Base-by-base conservation (phyloP, 2,113 vertebrate genomes). In the Macrotus californicus region DNA sequence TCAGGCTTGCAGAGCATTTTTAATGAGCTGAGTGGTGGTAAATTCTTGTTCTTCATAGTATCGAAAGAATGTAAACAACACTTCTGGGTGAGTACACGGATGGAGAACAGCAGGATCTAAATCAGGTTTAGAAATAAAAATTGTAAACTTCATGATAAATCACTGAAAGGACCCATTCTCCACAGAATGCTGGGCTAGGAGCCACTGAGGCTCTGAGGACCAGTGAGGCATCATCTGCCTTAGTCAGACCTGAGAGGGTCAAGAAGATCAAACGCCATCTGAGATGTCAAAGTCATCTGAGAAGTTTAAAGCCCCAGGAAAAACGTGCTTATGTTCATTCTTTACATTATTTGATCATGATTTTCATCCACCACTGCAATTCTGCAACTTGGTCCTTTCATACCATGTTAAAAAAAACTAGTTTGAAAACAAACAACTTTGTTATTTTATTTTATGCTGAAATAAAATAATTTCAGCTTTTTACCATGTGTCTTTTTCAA, bases 71-170 rank as follows among this genome's bases (percentile, higher is more conserved):
- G 79, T 89, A 96, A 92, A 96, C 95, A 92, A 76, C 84, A 93
- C 80, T 93, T 94, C 43, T 91, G 72, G 72, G 80, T 96, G 91
- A 92, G 46, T 82, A 43, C 36, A 76, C 70, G 84, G 56, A 69
- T 91, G 59, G 48, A 93, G 39, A 96, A 90, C 66, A 96, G 80
- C 64, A 87, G 66, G 83, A 81, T 94, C 83, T 89, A 95, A 93
- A 96, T 85, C 14, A 16, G 87, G 26, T 96, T 96, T 95, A 92
- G 83, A 97, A 96, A 96, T 41, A 89, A 75, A 88, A 86, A 93
- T 95, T 89, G 85, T 66, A 94, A 96, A 82, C 52, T 81, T 92
- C 39, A 87, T 93, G 89, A 96, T 93, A 96, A 96, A 95, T 94
- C 92, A 80, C 18, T 82, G 72, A 95, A 94, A 95, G 36, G 81